Percentiles rank a stretch among this genome's conserved stretches.
These are phyloP conservation scores for Drosophila multiciliata DNA, from an alignment of 2,888 invertebrate genomes.

Conservation along the genomic window DNA sequence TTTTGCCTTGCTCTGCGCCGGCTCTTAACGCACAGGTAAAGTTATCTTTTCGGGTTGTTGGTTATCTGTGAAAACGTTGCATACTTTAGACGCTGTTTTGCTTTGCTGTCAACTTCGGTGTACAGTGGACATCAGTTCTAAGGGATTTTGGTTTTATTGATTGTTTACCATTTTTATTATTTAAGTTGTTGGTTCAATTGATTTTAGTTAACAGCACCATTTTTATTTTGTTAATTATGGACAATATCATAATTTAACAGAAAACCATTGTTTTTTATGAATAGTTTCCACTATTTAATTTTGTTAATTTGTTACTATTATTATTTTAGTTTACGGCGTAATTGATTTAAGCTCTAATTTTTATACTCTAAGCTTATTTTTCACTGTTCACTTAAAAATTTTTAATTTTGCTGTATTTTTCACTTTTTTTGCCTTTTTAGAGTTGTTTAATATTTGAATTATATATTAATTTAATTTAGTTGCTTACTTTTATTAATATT, in stretches of 20 bases:
- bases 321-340: not conserved
- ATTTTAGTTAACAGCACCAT: not conserved
- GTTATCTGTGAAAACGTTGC: slow-evolving; percentile 39
- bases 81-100: slow-evolving; percentile 67
- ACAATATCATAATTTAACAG: not conserved
- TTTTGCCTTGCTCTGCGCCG: slow-evolving; percentile 58
- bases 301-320: not conserved
- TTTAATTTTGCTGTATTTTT: not conserved
- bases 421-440: not conserved
- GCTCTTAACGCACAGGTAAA: slow-evolving; percentile 54
- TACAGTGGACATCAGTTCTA: slow-evolving; percentile 44
- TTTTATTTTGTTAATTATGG: not conserved
- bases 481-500: no score
- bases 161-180: no score
- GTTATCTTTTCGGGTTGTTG: slow-evolving; percentile 16
- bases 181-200: not conserved
- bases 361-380: not conserved
- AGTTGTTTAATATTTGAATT: not conserved
- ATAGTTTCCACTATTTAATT: not conserved
- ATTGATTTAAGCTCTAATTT: not conserved
- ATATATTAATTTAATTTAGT: not conserved
- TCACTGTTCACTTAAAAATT: not conserved
- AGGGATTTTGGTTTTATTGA: not conserved
- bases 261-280: not conserved
- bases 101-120: slow-evolving; percentile 47